Base-by-base conservation (phyloP, 2,113 vertebrate species). In the Thomomys bottae region DNA sequence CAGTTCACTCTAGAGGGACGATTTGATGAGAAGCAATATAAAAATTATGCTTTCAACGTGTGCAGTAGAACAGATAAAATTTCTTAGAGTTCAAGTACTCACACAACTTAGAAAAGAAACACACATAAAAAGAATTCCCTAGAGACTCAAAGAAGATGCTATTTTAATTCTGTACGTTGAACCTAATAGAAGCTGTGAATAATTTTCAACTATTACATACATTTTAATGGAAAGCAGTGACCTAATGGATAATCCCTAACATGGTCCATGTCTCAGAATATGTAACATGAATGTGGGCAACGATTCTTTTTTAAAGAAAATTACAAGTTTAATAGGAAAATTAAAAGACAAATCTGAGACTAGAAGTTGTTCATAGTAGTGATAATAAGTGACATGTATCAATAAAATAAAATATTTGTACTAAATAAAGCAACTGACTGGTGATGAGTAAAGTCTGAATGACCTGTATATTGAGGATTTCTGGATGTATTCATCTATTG, bases 61-160 rank as follows among this genome's bases (percentile, higher is more conserved):
- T 12, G 20, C 66, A 73, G 0, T 67, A 72, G n/a, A 93, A 17
- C 28, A 87, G 20, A 80, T 9, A 17, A 8, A 38, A 79, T 34
- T 71, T 89, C 11, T 30, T 89, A 84, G 84, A 42, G 28, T 75
- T 93, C 67, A 84, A 70, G 14, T 80, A 64, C 87, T 75, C 80
- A 10, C 1, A 79, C 24, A 71, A 30, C 10, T 80, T 84, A 75
- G 24, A 86, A 87, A 89, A 73, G 42, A 61, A 85, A 80, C 6
- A 66, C 84, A 34, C 32, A 70, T 77, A 20, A 72, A 90, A 15
- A 88, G 63, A 81, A 78, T 38, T 72, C 61, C 26, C 36, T 80
- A 84, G 42, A 88, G 77, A 68, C 40, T 75, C 79, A 2, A 75
- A 70, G 23, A 8, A 38, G 23, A 4, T 8, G 42, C 49, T 59